Percentiles rank a stretch among this genome's conserved stretches.
Conservation (phyloP, 2,888 invertebrate genomes). For the Abscondita cerata region DNA sequence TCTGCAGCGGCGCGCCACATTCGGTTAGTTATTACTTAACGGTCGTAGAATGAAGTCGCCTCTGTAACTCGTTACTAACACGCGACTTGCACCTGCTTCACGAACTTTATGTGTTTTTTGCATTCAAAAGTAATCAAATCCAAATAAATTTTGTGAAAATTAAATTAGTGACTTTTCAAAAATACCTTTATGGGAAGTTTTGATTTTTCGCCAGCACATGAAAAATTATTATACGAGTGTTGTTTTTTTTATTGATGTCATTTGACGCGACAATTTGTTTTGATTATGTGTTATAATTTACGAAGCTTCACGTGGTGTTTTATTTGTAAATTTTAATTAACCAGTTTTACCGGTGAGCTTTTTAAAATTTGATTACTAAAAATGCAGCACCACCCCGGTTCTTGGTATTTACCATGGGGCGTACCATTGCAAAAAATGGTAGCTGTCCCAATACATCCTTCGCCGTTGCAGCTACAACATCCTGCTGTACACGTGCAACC, state of each 20-base stretch:
- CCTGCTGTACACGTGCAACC: conserved; percentile 56
- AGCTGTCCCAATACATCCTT: conserved; percentile 67
- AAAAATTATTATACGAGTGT: no score
- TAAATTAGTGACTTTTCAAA: neutral
- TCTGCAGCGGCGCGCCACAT: conserved; percentile 31
- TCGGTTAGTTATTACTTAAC: conserved; percentile 44
- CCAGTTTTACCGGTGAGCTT: neutral
- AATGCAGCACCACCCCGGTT: conserved; percentile 66
- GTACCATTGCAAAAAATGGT: conserved; percentile 70
- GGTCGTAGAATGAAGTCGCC: conserved; percentile 40
- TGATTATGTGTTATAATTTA: neutral
- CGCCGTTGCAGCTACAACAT: conserved; percentile 55
- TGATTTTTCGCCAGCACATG: no score
- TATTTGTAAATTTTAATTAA: neutral
- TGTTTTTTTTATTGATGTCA: no score
- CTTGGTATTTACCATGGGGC: conserved; percentile 75
- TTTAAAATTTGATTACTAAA: neutral
- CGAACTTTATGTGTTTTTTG: conserved; percentile 20
- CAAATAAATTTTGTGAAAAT: conserved; percentile 10
- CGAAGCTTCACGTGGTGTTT: neutral
- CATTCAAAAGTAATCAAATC: conserved; percentile 1
- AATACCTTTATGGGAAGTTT: no score
- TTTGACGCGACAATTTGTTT: no score
- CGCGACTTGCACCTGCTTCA: conserved; percentile 30
- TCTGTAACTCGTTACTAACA: conserved; percentile 21